phyloP scores from a whole-genome alignment of 2,888 invertebrate genomes.

The Minunthozetes semirufus region DNA sequence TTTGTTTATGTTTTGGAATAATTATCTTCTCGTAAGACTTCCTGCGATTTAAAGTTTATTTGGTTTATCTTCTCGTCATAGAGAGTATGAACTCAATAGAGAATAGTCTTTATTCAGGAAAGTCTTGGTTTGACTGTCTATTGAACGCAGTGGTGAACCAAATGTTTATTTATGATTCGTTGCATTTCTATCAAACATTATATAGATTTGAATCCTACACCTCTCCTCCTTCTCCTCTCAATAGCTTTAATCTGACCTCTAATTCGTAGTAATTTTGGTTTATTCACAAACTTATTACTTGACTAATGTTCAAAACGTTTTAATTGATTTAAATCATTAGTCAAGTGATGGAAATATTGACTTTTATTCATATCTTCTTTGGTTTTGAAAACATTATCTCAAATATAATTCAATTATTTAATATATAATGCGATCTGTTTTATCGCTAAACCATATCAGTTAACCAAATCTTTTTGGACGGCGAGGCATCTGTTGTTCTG shows the following conservation, averaged over 20 bases:
- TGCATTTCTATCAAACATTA: background rate
- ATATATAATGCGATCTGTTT: slow-evolving; percentile 5
- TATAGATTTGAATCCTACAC: background rate
- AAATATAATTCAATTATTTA: slow-evolving; percentile 9
- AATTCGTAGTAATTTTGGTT: background rate
- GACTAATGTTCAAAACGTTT: background rate
- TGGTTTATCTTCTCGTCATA: slow-evolving; percentile 15
- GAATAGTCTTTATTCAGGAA: background rate
- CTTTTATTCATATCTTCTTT: background rate
- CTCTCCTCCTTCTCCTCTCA: background rate
- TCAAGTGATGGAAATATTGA: slow-evolving; percentile 2
- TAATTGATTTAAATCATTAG: background rate
- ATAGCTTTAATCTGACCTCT: background rate
- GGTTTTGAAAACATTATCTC: background rate
- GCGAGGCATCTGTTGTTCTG: too few relatives aligned
- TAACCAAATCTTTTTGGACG: background rate
- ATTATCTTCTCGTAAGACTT: slow-evolving; percentile 26
- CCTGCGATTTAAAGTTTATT: slow-evolving; percentile 22
- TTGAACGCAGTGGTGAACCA: slow-evolving; percentile 10
- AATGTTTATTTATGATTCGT: slow-evolving; percentile 22
- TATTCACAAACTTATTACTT: background rate
- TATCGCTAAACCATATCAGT: slow-evolving; percentile 21
- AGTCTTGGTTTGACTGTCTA: background rate
- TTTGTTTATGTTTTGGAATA: slow-evolving; percentile 20
- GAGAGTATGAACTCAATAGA: background rate